Base-by-base conservation (phyloP, 2,113 vertebrate genomes). In the Lophotis ruficrista region DNA sequence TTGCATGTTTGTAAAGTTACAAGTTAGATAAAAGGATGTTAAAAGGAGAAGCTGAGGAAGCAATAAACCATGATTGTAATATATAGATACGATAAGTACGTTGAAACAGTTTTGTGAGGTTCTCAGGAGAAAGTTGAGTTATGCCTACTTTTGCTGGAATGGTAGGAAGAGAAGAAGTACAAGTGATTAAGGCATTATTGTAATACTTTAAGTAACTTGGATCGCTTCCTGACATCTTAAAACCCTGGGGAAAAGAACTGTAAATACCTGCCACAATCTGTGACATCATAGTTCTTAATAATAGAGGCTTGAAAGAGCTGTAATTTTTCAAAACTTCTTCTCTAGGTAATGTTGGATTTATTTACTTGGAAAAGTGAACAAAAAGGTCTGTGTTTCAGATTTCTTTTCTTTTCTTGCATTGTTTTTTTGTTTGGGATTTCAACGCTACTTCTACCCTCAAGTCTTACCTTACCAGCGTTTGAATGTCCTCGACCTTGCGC, bases 291-390 rank as follows among this genome's bases (percentile, higher is more conserved):
- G 31, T 30, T 81, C 53, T 66, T 84, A 91, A 73, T 27, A 84
- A 81, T 10, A 84, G 27, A 86, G 25, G 25, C 23, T 83, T 78
- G 43, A 82, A 97, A 75, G 22, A 83, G 20, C 13, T 75, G 24
- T 51, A 31, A 51, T 79, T 84, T 95, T 91, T 81, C 56, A 87
- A 82, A 88, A 69, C 4, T 27, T 80, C 10, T 66, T 89, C 45
- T 66, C 31, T 43, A 62, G 35, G 38, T 10, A 66, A 71, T 30
- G 18, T 25, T 62, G 61, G 11, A 43, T 87, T 78, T 50, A 58
- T 75, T 78, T 58, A 66, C 14, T 62, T 75, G 33, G 61, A 87
- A 95, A 73, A 47, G 20, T 47, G 28, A 66, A 45, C 11, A 22
- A 31, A 77, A 73, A 84, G 13, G 2, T 41, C 9, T 48, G 25